Conservation (phyloP, 2,888 invertebrate genomes). For the Metalampra italica region DNA sequence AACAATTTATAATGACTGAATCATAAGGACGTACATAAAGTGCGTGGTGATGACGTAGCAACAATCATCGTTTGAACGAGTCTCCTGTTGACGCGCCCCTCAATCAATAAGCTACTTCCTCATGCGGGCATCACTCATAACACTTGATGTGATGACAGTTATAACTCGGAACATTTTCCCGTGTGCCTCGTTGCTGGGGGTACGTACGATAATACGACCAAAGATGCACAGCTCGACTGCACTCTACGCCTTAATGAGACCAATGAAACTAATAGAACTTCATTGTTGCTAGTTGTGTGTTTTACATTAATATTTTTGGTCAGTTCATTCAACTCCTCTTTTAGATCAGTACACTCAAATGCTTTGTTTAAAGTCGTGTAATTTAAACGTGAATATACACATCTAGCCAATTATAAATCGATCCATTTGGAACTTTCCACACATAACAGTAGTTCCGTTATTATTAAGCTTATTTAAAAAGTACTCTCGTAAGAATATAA, state of each 20-base stretch:
- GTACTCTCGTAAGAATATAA: no score
- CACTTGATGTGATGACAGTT: conserved; percentile 69
- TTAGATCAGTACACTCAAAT: no score
- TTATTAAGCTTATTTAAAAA: no score
- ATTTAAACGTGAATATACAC: no score
- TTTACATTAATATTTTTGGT: not conserved
- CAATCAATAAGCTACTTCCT: conserved; percentile 71
- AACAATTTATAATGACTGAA: not conserved
- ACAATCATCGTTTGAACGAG: conserved; percentile 40
- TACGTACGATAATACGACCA: conserved; percentile 72
- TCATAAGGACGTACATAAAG: conserved; percentile 17
- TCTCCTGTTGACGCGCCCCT: conserved; percentile 49
- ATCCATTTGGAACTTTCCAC: not conserved
- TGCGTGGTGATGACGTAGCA: conserved; percentile 37
- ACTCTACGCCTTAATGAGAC: conserved; percentile 54
- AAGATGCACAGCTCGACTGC: conserved; percentile 44
- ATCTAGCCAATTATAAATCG: not conserved
- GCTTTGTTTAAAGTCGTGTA: no score
- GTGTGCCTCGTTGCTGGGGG: conserved; percentile 61
- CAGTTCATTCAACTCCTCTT: not conserved
- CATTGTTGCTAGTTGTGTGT: conserved; percentile 26
- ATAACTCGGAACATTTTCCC: conserved; percentile 63
- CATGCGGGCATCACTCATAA: conserved; percentile 70
- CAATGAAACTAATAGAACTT: conserved; percentile 62
- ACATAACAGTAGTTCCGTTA: not conserved